These are phyloP conservation scores for Scolanthus callimorphus DNA, from an alignment of 92 coral and sea anemone species.

Conservation along the genomic window DNA sequence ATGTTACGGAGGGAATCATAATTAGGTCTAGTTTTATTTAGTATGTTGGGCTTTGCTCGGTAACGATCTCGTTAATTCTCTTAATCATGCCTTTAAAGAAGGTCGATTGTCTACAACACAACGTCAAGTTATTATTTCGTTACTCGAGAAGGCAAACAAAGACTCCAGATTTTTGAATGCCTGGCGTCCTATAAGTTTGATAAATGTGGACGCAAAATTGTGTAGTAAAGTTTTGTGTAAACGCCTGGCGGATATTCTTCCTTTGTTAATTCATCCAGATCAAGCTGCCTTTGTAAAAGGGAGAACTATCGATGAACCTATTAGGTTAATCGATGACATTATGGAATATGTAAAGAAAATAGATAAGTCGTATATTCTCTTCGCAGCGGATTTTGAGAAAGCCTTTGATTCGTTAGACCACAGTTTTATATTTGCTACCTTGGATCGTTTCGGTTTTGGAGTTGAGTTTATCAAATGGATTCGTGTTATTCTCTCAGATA, in stretches of 20 bases:
- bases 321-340: neutral
- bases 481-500: neutral
- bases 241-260: slow-evolving; percentile 1
- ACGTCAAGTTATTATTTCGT: slow-evolving; percentile 1
- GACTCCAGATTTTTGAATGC: slow-evolving; percentile 1
- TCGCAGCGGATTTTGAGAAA: slow-evolving; percentile 19
- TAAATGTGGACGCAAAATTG: slow-evolving; percentile 15
- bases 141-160: slow-evolving; percentile 7
- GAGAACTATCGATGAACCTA: slow-evolving; percentile 5
- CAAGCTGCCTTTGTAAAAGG: slow-evolving; percentile 23
- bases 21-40: neutral
- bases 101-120: neutral
- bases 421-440: slow-evolving; percentile 9
- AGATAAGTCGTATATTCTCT: neutral
- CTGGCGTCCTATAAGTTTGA: slow-evolving; percentile 19
- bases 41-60: too few species aligned
- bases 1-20: neutral
- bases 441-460: slow-evolving; percentile 16
- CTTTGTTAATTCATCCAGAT: slow-evolving; percentile 6
- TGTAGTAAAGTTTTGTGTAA: slow-evolving; percentile 17
- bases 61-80: too few species aligned
- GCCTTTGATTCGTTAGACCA: slow-evolving; percentile 14
- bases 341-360: neutral
- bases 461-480: slow-evolving; percentile 8
- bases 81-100: neutral